Evolutionary conservation across 2,888 invertebrate genomes (phyloP), one percentile per base, ranked within the genome.

Genomic region (Ecliptopera silaceata): DNA sequence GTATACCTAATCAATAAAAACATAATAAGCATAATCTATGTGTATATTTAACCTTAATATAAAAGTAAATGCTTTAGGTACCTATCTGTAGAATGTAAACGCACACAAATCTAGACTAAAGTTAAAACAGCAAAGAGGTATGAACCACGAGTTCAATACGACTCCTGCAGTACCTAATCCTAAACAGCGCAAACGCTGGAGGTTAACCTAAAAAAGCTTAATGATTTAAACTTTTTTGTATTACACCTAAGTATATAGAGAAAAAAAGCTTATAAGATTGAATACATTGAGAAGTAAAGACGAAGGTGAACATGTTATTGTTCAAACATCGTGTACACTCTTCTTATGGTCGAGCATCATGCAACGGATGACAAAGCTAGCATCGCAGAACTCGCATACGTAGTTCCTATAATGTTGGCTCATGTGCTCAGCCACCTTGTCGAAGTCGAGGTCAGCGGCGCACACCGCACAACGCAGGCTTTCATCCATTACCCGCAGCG

Each of bases 391-490:
- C 2, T 82, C 79, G 55, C 89, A 89, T 0, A 81, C 69, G 46
- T 81, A 86, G 59, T 89, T 88, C 60, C 75, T 72, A 38, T 81
- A 86, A 56, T 90, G 89, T 1, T 73, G 70, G 1, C 79, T 79
- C 86, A 88, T 86, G 31, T 89, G 89, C 11, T 82, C 82, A 8
- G 83, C 76, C 0, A 88, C 64, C 1, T 75, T 71, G 17, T 69
- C 71, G 43, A 81, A 82, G 2, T 69, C 68, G 0, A 71, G 62
- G 3, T 77, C 69, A 1, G 68, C 66, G 0, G 59, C 62, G 38
- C 83, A 83, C 0, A 76, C 71, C 0, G 72, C 74, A 49, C 82
- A 82, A 3, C 68, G 34, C 1, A 77, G 49, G n/a, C 64, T 65
- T 0, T 61, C 58, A 0, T 66, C 66, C 8, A 68, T 70, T 47